These are phyloP conservation scores for Platysteira castanea DNA, from an alignment of 2,113 vertebrate genomes.

Conservation along the genomic window DNA sequence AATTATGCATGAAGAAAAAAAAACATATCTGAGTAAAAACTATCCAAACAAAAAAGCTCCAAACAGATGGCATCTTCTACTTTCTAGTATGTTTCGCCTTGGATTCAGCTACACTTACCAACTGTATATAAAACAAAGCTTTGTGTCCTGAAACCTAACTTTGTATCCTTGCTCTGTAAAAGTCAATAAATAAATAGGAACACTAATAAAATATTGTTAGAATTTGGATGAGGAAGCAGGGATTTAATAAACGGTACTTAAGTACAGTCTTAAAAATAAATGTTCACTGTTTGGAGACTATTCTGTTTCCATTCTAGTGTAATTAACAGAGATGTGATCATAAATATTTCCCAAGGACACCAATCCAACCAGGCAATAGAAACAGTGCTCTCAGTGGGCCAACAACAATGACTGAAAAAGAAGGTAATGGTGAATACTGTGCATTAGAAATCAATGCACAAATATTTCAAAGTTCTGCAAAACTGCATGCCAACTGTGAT, in stretches of 20 bases:
- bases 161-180: not conserved
- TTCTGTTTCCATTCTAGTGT: not conserved
- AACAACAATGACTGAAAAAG: not conserved
- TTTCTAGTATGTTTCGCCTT: not conserved
- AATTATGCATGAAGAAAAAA: not conserved
- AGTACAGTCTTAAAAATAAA: not conserved
- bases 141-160: not conserved
- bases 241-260: not conserved
- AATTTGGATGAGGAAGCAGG: not conserved
- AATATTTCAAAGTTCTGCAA: not conserved
- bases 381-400: not conserved
- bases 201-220: not conserved
- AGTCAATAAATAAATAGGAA: not conserved
- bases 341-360: not conserved
- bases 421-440: not conserved
- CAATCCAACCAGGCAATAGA: not conserved
- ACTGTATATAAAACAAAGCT: not conserved
- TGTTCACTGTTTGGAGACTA: not conserved
- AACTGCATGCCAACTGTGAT: not conserved
- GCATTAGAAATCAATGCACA: not conserved
- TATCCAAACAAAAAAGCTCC: not conserved
- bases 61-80: not conserved
- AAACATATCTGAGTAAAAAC: not conserved
- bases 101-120: not conserved
- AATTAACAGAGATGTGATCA: not conserved